A percentile compares a stretch with the other conserved stretches of the same genome.
Evolutionary conservation across 2,113 vertebrate species (phyloP).

Genomic region (Clinocottus analis): DNA sequence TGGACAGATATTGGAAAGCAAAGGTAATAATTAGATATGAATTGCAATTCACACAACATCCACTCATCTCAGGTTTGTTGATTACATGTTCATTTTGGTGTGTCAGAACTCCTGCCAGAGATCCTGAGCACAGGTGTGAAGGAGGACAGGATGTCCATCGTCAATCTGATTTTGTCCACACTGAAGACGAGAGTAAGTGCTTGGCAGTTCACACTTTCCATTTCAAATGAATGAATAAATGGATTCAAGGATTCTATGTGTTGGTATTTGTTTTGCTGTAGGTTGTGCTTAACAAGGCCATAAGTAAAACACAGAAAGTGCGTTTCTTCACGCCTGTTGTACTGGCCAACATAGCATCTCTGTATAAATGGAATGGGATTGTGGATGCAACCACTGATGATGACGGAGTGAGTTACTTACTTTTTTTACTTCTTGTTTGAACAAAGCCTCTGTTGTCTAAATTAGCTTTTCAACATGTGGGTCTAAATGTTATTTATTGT

Average conservation of each 20-base stretch:
- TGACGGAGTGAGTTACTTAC: slow-evolving; percentile 73
- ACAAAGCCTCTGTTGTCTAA: background rate
- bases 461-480: background rate
- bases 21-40: slow-evolving; percentile 83
- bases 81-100: slow-evolving; percentile 15
- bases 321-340: slow-evolving; percentile 90
- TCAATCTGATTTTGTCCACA: slow-evolving; percentile 91
- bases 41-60: background rate
- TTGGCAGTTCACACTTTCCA: background rate
- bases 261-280: slow-evolving; percentile 61
- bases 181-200: slow-evolving; percentile 87
- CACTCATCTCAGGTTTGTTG: background rate
- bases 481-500: background rate
- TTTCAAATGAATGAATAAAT: background rate
- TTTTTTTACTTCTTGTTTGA: background rate
- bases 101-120: slow-evolving; percentile 90
- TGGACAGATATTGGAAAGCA: slow-evolving; percentile 89
- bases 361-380: slow-evolving; percentile 94
- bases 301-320: slow-evolving; percentile 96
- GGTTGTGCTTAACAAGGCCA: slow-evolving; percentile 89
- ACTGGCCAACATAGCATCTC: slow-evolving; percentile 87
- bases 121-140: slow-evolving; percentile 90
- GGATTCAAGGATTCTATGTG: background rate
- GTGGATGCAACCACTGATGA: slow-evolving; percentile 84
- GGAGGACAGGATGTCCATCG: slow-evolving; percentile 91